These are phyloP conservation scores for Phoebastria nigripes DNA, from an alignment of 2,797 vertebrate species.

Conservation along the genomic window DNA sequence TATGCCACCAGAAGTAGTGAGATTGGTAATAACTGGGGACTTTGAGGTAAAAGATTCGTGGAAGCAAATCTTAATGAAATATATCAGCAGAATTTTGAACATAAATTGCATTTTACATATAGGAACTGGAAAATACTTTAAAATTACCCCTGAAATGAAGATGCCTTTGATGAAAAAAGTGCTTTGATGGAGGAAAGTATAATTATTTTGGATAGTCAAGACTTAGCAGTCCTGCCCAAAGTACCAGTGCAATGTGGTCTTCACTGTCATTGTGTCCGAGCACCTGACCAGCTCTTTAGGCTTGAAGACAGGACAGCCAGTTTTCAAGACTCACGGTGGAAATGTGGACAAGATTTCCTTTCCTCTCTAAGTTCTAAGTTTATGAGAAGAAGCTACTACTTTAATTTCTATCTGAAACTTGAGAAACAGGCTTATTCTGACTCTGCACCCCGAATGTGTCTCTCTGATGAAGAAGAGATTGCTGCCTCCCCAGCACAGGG, in stretches of 20 bases:
- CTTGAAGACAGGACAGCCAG: background rate
- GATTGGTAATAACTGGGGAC: background rate
- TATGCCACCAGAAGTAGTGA: background rate
- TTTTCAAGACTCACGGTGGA: background rate
- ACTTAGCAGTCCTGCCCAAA: background rate
- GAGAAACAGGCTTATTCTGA: background rate
- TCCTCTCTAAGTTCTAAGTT: background rate
- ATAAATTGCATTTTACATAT: background rate
- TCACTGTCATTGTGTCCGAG: accelerated
- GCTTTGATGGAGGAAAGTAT: background rate
- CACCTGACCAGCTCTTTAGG: background rate
- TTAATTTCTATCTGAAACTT: background rate
- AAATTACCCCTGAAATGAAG: background rate
- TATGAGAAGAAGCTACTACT: background rate
- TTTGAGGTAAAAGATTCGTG: background rate
- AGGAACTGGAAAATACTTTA: background rate
- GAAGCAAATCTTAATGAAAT: background rate
- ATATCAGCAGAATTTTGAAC: background rate
- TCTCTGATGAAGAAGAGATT: background rate
- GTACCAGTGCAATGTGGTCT: background rate
- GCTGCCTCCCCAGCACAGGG: background rate
- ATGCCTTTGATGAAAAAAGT: background rate
- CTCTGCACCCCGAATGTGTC: accelerated
- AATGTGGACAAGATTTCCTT: background rate
- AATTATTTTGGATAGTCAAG: background rate